Base-by-base conservation (phyloP, 2,888 invertebrate genomes). In the Amphipyra tragopoginis region DNA sequence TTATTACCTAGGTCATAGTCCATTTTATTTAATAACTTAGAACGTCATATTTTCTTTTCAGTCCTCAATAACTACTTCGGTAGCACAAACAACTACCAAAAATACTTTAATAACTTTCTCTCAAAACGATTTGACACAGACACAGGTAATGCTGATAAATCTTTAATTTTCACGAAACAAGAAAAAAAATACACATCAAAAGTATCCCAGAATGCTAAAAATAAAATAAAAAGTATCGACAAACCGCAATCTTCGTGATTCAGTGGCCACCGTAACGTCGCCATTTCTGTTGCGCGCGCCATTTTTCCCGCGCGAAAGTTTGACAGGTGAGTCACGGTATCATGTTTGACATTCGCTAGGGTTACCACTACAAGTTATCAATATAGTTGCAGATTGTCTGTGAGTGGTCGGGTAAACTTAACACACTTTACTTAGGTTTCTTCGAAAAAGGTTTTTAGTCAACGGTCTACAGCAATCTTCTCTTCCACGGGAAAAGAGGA, bases 291-390 rank as follows among this genome's bases (percentile, higher is more conserved):
- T 54, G 47, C 40, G 53, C 66, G 72, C 77, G 71, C 77, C 72
- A 84, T 83, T 72, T 77, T 84, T 84, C 75, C 73, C 80, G 76
- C 89, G 89, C 89, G 90, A 91, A 91, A 90, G 89, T 90, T 90
- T 90, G 88, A 89, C 90, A 90, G 88, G 86, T 91, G 91, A 91
- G 59, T 91, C 90, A 91, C 84, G 84, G 81, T n/a, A n/a, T n/a
- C n/a, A n/a, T n/a, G n/a, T n/a, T 75, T 77, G 75, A 69, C 73
- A 77, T 75, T 75, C 59, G 14, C 47, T 15, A 77, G 77, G 77
- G 77, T 64, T 74, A 45, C 53, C 72, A 60, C 42, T 9, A 29
- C 15, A 6, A 14, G 7, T 36, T 29, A 9, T 26, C 11, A 33
- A 5, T 10, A 5, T 5, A 13, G 5, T 40, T 14, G 2, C 13